Base-by-base conservation (phyloP, 2,888 invertebrate genomes). In the Agriopis leucophaearia region DNA sequence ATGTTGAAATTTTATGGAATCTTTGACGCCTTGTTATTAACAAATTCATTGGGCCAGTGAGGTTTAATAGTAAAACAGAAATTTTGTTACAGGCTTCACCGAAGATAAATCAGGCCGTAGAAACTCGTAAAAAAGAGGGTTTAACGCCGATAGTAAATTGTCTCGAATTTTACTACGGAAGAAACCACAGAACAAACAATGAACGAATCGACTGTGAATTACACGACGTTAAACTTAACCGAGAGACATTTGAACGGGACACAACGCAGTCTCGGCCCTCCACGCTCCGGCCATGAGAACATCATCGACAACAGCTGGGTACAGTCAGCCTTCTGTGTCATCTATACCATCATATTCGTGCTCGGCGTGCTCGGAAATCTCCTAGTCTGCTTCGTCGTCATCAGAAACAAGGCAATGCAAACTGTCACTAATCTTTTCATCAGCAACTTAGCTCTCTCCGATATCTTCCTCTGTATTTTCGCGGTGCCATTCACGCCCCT, bases 381-480 rank as follows among this genome's bases (percentile, higher is more conserved):
- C 0, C 92, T 99, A 16, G 99, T 99, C 27, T 98, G 98, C 82
- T 99, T 97, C 84, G 99, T 99, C 15, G 99, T 99, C 8, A 95
- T 97, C 44, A 95, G 98, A 40, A 99, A 99, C 90, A 96, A 96
- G 76, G 97, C 97, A 38, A 99, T 99, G 99, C 99, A 99, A 86
- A 99, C 99, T 0, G 99, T 99, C 45, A 99, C 99, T 5, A 99
- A 99, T 88, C 95, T 99, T 60, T 99, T 99, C 92, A 99, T 99
- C 83, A 98, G 98, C 50, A 99, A 99, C 87, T 94, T 99, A 79
- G 99, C 99, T 0, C 94, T 99, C 42, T 98, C 99, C 9, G 99
- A 99, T 87, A 97, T 99, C 56, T 92, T 99, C 54, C 95, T 99
- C 74, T 99, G 99, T 87, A 95, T 97, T 13, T 95, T 99, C 68